Evolutionary conservation across 2,113 vertebrate genomes (phyloP).

Genomic region (Misgurnus anguillicaudatus): DNA sequence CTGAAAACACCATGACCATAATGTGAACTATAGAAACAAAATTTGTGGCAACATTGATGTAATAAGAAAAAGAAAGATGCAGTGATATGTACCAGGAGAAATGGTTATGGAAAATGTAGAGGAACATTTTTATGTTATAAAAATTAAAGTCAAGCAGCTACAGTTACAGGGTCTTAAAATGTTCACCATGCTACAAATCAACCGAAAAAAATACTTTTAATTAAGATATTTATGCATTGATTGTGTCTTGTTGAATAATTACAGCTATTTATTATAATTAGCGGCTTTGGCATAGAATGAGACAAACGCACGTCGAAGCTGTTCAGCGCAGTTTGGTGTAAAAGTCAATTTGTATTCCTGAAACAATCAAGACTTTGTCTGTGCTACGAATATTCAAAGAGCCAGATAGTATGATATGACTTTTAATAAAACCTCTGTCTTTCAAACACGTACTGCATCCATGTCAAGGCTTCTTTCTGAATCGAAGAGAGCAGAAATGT

Average conservation of each 20-base stretch:
- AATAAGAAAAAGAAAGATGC: too few species aligned
- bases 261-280: not conserved
- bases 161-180: too few species aligned
- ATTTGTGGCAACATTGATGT: too few species aligned
- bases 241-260: conserved; percentile 6
- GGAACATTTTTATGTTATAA: too few species aligned
- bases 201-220: not conserved
- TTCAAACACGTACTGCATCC: not conserved
- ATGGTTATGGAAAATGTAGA: too few species aligned
- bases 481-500: not conserved
- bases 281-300: not conserved
- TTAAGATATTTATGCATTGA: not conserved
- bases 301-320: not conserved
- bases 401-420: not conserved
- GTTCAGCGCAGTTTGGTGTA: not conserved
- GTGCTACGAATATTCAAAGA: not conserved
- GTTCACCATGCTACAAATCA: too few species aligned
- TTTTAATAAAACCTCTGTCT: conserved; percentile 2
- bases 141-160: too few species aligned
- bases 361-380: not conserved
- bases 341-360: not conserved
- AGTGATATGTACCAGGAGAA: too few species aligned
- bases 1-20: too few species aligned
- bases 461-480: not conserved
- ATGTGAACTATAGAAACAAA: too few species aligned